Conservation (phyloP, 2,888 invertebrate species). For the Phortica magna region DNA sequence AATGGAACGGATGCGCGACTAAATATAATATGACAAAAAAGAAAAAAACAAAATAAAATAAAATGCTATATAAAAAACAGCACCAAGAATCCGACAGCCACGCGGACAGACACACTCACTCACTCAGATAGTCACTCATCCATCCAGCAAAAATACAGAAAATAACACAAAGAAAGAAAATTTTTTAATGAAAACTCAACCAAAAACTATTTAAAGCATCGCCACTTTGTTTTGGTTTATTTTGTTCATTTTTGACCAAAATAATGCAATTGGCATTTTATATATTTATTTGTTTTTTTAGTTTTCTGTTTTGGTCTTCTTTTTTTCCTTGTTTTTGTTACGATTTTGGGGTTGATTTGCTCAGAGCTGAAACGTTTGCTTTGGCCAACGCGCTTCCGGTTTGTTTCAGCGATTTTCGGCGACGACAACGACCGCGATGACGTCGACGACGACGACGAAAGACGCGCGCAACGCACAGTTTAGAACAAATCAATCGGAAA, state of each 20-base stretch:
- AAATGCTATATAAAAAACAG: neutral
- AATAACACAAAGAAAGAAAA: constrained; percentile 11
- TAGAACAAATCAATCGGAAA: constrained; percentile 73
- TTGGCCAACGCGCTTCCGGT: constrained; percentile 66
- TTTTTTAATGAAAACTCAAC: neutral
- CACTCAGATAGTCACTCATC: constrained; percentile 26
- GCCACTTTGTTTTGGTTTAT: constrained; percentile 23
- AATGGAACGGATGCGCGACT: constrained; percentile 66
- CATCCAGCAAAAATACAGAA: neutral
- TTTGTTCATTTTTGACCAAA: constrained; percentile 39
- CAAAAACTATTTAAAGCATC: constrained; percentile 24
- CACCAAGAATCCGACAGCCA: neutral
- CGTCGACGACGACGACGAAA: constrained; percentile 27
- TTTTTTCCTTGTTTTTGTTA: too few species aligned
- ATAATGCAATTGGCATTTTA: constrained; percentile 50
- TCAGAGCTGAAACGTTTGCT: neutral
- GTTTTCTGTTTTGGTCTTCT: constrained; percentile 44
- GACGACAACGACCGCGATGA: constrained; percentile 26
- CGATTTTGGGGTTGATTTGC: constrained; percentile 44
- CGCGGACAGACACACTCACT: neutral
- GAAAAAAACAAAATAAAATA: constrained; percentile 32
- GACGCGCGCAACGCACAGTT: constrained; percentile 42
- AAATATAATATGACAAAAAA: constrained; percentile 52
- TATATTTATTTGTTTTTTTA: constrained; percentile 41
- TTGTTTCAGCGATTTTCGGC: constrained; percentile 34